Percentiles rank a stretch among this genome's conserved stretches.
Evolutionary conservation across 1,140 invertebrate genomes (phyloP).

Genomic region (Teleopsis dalmanni): DNA sequence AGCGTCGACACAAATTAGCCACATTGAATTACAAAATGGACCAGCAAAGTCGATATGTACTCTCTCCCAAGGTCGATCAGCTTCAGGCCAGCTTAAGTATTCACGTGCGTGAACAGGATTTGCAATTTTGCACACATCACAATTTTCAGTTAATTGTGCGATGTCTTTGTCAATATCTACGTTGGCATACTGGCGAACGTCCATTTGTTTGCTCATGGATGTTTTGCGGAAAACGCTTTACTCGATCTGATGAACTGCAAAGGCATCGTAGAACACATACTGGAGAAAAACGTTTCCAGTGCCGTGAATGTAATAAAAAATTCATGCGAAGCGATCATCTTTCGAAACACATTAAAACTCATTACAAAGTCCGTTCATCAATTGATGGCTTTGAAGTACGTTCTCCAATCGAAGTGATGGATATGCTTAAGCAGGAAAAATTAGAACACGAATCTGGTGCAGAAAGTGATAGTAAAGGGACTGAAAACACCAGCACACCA

Average conservation of each 20-base stretch:
- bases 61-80: no score
- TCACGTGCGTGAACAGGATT: no score
- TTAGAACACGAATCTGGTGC: neutral
- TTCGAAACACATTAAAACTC: constrained; percentile 77
- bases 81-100: no score
- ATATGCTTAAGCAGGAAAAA: constrained; percentile 27
- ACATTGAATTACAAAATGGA: no score
- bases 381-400: no score
- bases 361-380: constrained; percentile 53
- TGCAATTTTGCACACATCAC: no score
- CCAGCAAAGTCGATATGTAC: no score
- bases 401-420: constrained; percentile 48
- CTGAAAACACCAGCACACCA: neutral
- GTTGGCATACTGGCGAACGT: constrained; percentile 83
- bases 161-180: no score
- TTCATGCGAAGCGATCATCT: constrained; percentile 86
- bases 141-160: no score
- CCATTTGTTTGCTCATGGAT: constrained; percentile 79
- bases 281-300: constrained; percentile 83
- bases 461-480: neutral
- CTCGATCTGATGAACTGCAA: constrained; percentile 91
- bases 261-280: constrained; percentile 82
- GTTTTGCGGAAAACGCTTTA: constrained; percentile 85
- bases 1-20: no score
- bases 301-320: constrained; percentile 71